Percentiles rank a stretch among this genome's conserved stretches.
Conservation (phyloP, 2,888 invertebrate species). For the Caenorhabditis sp. region DNA sequence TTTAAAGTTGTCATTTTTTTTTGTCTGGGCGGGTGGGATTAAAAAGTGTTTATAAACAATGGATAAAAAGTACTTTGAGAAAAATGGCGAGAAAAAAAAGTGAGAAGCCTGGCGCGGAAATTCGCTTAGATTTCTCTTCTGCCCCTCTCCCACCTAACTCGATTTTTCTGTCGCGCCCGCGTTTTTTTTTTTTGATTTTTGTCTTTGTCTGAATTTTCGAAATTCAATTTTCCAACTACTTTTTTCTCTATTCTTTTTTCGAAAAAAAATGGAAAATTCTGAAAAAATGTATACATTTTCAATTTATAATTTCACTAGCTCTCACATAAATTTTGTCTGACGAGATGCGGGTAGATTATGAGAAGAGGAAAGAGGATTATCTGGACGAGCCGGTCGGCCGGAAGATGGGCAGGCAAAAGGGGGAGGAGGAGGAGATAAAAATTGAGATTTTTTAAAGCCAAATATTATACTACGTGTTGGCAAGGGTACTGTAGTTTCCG, state of each 20-base stretch:
- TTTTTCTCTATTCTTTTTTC: background rate
- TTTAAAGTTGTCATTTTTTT: too few relatives aligned
- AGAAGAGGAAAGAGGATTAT: background rate
- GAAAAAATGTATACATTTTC: background rate
- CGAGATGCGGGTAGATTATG: background rate
- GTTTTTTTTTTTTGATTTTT: background rate
- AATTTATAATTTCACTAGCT: background rate
- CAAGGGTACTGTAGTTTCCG: too few relatives aligned
- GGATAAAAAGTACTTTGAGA: too few relatives aligned
- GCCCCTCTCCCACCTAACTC: background rate
- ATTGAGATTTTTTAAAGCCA: too few relatives aligned
- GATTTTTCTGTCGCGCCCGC: too few relatives aligned
- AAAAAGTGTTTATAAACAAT: background rate
- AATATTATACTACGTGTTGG: too few relatives aligned
- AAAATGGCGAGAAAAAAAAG: background rate
- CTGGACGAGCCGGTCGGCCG: too few relatives aligned
- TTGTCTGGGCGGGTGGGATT: too few relatives aligned
- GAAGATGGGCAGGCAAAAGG: too few relatives aligned
- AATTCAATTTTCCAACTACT: background rate
- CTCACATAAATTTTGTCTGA: background rate
- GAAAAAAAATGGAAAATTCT: background rate
- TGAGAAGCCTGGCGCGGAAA: background rate
- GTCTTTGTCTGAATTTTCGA: slow-evolving; percentile 1
- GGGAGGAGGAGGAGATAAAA: too few relatives aligned
- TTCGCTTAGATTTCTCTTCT: background rate